These are phyloP conservation scores for Channallabes apus DNA, from an alignment of 2,797 vertebrate genomes.

Conservation along the genomic window DNA sequence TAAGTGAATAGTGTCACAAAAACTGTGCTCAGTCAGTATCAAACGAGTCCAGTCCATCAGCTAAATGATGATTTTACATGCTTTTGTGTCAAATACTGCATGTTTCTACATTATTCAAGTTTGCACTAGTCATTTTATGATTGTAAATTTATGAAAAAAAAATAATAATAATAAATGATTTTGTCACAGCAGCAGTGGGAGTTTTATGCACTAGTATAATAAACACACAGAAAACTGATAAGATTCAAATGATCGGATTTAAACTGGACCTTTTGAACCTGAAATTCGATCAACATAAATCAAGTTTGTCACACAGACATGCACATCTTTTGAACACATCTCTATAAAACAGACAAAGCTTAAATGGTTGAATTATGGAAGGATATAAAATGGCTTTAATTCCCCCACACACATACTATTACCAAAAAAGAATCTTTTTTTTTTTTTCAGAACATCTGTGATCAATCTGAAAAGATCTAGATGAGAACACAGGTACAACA, in stretches of 20 bases:
- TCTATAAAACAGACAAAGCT: constrained; percentile 77
- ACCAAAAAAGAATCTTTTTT: constrained; percentile 55
- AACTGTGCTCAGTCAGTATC: constrained; percentile 45
- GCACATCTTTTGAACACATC: constrained; percentile 71
- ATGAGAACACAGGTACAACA: constrained; percentile 54
- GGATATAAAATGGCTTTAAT: constrained; percentile 66
- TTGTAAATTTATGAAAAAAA: constrained; percentile 66
- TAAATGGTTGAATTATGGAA: constrained; percentile 63
- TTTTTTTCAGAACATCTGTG: constrained; percentile 49
- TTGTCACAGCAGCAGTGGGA: constrained; percentile 69
- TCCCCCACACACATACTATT: constrained; percentile 59
- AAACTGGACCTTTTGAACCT: constrained; percentile 68
- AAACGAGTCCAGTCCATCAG: constrained; percentile 27
- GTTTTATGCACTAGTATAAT: constrained; percentile 55
- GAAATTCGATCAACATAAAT: constrained; percentile 64
- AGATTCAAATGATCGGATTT: constrained; percentile 63
- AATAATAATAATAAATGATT: too few relatives aligned
- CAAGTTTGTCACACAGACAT: constrained; percentile 66
- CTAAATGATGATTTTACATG: constrained; percentile 29
- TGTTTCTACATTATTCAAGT: constrained; percentile 37
- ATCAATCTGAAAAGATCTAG: constrained; percentile 52
- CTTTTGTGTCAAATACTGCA: constrained; percentile 24
- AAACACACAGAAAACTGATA: constrained; percentile 57
- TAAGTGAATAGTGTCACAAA: constrained; percentile 50
- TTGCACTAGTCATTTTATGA: constrained; percentile 54